phyloP scores from a whole-genome alignment of 1,140 invertebrate genomes.

The Zaprionus gabonicus region DNA sequence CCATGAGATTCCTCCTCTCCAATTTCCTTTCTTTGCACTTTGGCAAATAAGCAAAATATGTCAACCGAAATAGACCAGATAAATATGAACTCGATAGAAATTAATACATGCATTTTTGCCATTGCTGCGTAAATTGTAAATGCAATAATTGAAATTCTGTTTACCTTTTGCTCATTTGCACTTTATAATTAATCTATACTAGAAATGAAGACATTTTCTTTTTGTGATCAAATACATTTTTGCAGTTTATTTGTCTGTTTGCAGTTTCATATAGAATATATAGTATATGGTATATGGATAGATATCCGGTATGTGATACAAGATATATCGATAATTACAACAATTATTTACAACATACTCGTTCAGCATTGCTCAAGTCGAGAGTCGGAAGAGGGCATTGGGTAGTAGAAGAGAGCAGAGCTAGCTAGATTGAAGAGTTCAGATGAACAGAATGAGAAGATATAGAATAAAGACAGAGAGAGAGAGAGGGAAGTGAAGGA shows the following conservation, averaged over 20 bases:
- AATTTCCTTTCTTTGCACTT: background rate
- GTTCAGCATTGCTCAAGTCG: constrained; percentile 66
- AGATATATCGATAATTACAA: constrained; percentile 69
- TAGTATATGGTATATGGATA: constrained; percentile 43
- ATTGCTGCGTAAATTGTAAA: background rate
- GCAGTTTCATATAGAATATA: constrained; percentile 77
- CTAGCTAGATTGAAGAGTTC: constrained; percentile 13
- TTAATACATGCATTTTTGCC: background rate
- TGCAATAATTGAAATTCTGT: background rate
- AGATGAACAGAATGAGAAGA: constrained; percentile 21
- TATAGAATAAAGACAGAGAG: constrained; percentile 10
- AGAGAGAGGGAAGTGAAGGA: constrained; percentile 6
- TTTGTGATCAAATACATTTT: constrained; percentile 78
- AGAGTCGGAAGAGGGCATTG: constrained; percentile 18
- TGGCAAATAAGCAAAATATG: background rate
- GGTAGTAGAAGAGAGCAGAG: constrained; percentile 12
- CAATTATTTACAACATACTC: constrained; percentile 80
- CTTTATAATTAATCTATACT: background rate
- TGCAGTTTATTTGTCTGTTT: constrained; percentile 83
- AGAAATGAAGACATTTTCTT: background rate
- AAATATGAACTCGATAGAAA: background rate
- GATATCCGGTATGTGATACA: constrained; percentile 47
- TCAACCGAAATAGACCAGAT: background rate
- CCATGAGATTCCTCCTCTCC: no score
- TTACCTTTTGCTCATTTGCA: background rate